phyloP scores from a whole-genome alignment of 2,888 invertebrate genomes.

The Tenodera sinensis region DNA sequence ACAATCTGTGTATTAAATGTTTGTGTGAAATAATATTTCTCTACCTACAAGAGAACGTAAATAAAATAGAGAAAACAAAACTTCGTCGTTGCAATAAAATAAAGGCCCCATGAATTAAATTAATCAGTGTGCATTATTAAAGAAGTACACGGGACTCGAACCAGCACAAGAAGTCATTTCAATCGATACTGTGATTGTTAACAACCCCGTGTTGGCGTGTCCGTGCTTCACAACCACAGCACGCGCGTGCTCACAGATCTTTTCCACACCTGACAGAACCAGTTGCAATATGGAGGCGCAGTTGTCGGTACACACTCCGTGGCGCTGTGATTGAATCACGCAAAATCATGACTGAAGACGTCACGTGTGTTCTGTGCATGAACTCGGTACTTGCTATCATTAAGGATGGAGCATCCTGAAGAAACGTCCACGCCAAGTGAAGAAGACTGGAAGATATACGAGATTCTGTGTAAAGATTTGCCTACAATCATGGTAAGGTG shows the following conservation, averaged over 20 bases:
- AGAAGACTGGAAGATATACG: constrained; percentile 73
- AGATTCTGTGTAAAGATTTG: constrained; percentile 54
- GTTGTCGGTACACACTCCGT: neutral
- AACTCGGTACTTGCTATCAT: neutral
- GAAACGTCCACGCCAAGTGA: constrained; percentile 46
- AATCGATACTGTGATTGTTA: neutral
- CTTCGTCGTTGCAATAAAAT: no score
- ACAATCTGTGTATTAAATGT: no score
- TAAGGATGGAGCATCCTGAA: constrained; percentile 30
- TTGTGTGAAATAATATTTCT: no score
- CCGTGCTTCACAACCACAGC: neutral
- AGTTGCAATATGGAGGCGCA: neutral
- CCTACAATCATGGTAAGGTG: neutral
- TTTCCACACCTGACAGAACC: neutral
- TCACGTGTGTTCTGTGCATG: neutral
- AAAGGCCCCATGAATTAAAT: no score
- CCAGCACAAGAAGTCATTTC: neutral
- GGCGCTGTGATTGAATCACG: neutral
- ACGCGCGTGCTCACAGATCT: neutral
- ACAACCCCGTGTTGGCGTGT: neutral
- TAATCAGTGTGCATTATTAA: no score
- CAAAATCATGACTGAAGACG: neutral
- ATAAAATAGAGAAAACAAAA: no score
- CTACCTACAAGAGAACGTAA: no score
- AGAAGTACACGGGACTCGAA: neutral